Percentiles rank a stretch among this genome's conserved stretches.
These are phyloP conservation scores for Antechinus stuartii DNA, from an alignment of 2,113 vertebrate species.

Conservation along the genomic window DNA sequence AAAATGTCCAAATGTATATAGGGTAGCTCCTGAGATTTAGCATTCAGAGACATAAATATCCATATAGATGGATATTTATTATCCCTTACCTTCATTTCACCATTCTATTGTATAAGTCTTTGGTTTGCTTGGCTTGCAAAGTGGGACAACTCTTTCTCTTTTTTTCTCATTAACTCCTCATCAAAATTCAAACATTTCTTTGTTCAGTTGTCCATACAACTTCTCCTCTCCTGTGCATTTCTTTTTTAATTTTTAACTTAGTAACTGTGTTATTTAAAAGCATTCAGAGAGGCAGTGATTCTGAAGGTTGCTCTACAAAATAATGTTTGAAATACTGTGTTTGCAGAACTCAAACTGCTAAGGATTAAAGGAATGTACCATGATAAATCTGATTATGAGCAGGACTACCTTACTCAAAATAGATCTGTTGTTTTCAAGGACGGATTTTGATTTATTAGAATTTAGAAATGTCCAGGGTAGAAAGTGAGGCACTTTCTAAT, in stretches of 20 bases:
- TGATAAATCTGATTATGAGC: conserved; percentile 74
- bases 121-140: conserved; percentile 42
- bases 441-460: conserved; percentile 71
- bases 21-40: not conserved
- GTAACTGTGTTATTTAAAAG: conserved; percentile 69
- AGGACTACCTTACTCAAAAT: conserved; percentile 63
- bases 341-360: conserved; percentile 70
- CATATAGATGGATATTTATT: conserved; percentile 2
- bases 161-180: conserved; percentile 60
- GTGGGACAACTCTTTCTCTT: conserved; percentile 34
- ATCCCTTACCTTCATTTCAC: conserved; percentile 3
- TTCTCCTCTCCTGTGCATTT: conserved; percentile 5
- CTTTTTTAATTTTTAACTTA: conserved; percentile 57
- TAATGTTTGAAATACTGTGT: conserved; percentile 75
- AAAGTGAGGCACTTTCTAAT: not conserved
- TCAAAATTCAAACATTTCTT: conserved; percentile 65
- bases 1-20: not conserved
- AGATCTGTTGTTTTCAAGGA: conserved; percentile 68
- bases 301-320: conserved; percentile 66
- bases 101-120: conserved; percentile 22
- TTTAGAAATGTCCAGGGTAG: conserved; percentile 46
- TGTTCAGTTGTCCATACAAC: conserved; percentile 33
- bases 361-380: conserved; percentile 69
- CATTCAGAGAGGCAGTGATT: conserved; percentile 52
- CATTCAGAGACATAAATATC: not conserved